Evolutionary conservation across 2,113 vertebrate genomes (phyloP).

Genomic region (Carassius auratus): DNA sequence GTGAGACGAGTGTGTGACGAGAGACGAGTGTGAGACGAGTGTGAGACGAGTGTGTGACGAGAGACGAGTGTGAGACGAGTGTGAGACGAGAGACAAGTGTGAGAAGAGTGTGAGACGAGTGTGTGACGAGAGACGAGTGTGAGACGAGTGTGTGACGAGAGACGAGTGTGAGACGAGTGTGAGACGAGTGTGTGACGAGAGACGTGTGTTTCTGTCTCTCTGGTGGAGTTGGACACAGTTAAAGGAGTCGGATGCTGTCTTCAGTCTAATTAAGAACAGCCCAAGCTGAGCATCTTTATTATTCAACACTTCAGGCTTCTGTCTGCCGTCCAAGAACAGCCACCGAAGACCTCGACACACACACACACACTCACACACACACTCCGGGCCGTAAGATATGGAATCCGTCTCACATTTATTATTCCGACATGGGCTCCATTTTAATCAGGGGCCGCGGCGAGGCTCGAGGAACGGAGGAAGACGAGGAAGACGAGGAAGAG

Average conservation of each 20-base stretch:
- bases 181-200: too few relatives aligned
- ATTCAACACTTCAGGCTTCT: conserved; percentile 71
- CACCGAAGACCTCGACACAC: conserved; percentile 47
- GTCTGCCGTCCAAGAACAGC: conserved; percentile 65
- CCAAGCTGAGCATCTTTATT: conserved; percentile 73
- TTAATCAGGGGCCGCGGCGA: conserved; percentile 65
- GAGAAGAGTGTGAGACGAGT: too few relatives aligned
- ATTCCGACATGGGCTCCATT: conserved; percentile 64
- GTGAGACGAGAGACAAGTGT: too few relatives aligned
- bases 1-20: too few relatives aligned
- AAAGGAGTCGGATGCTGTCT: conserved; percentile 66
- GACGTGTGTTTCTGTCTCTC: neutral
- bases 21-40: too few relatives aligned
- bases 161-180: too few relatives aligned
- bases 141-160: too few relatives aligned
- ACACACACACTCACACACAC: too few relatives aligned
- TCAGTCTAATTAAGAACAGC: conserved; percentile 74
- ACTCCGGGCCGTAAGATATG: conserved; percentile 19
- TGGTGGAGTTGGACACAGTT: conserved; percentile 69
- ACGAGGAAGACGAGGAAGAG: conserved; percentile 43
- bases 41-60: too few relatives aligned
- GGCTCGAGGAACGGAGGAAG: conserved; percentile 47
- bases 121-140: too few relatives aligned
- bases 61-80: too few relatives aligned
- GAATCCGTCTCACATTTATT: conserved; percentile 63